Percentiles rank a stretch among this genome's conserved stretches.
Conservation (phyloP, 2,113 vertebrate genomes). For the Spheniscus mendiculus region DNA sequence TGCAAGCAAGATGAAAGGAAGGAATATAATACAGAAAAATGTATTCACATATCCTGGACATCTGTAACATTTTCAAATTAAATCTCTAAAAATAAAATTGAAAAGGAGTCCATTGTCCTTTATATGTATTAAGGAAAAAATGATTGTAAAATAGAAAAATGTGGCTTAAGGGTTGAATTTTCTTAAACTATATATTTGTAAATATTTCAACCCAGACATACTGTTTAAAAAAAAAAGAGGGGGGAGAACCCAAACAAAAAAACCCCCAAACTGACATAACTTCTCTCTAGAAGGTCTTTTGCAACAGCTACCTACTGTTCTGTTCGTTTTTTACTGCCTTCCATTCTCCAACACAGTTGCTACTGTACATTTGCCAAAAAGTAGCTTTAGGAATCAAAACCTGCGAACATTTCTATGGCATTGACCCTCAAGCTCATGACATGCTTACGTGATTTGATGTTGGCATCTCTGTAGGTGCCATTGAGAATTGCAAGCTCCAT, state of each 20-base stretch:
- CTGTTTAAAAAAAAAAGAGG: neutral
- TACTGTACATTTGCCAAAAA: neutral
- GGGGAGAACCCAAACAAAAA: neutral
- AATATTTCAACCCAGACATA: neutral
- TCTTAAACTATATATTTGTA: neutral
- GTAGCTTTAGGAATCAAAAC: neutral
- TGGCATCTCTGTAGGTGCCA: constrained; percentile 98
- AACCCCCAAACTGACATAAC: neutral
- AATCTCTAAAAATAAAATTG: neutral
- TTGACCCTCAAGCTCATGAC: neutral
- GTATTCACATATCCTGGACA: constrained; percentile 4
- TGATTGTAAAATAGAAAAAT: neutral
- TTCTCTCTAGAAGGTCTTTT: neutral
- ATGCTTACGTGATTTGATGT: constrained; percentile 98
- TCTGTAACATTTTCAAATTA: neutral
- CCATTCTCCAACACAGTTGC: neutral
- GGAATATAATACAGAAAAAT: constrained; percentile 38
- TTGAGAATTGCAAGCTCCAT: constrained; percentile 99
- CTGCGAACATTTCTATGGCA: neutral
- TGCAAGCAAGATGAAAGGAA: constrained; percentile 55
- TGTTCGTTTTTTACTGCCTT: neutral
- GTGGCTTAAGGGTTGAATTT: neutral
- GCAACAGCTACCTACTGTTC: neutral
- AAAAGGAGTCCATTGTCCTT: neutral
- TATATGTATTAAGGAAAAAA: neutral